Conservation (phyloP, 2,113 vertebrate species). For the Xiphias gladius region DNA sequence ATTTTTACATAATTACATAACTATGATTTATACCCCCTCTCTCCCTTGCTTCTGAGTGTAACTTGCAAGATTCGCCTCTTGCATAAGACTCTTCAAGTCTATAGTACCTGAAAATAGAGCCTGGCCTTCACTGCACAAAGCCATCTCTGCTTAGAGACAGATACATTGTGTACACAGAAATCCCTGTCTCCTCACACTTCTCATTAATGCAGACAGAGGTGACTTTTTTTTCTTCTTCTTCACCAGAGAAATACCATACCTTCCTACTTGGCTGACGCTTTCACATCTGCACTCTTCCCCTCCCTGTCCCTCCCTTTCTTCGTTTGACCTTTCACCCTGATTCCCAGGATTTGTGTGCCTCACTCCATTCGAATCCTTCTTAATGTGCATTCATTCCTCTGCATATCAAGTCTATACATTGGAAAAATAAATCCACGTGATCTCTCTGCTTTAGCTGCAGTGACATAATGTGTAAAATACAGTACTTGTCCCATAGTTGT, state of each 20-base stretch:
- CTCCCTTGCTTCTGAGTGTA: no score
- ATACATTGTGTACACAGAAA: neutral
- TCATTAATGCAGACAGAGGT: neutral
- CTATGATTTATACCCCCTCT: neutral
- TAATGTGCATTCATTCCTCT: neutral
- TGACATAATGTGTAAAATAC: neutral
- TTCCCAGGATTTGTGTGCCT: slow-evolving; percentile 1
- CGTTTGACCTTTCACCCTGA: neutral
- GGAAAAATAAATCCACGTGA: neutral
- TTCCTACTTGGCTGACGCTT: neutral
- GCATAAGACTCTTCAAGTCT: slow-evolving; percentile 9
- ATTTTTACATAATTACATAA: slow-evolving; percentile 19
- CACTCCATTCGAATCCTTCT: slow-evolving; percentile 8
- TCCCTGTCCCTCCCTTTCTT: neutral
- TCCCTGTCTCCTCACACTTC: neutral
- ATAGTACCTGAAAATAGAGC: slow-evolving; percentile 9
- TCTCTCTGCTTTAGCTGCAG: neutral
- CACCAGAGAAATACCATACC: neutral
- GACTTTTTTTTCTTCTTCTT: slow-evolving; percentile 5
- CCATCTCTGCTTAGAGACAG: neutral
- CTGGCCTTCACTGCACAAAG: slow-evolving; percentile 4
- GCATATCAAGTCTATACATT: neutral
- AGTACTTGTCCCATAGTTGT: no score
- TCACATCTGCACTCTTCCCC: neutral
- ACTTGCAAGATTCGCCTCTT: neutral